Percentiles rank a stretch among this genome's conserved stretches.
Evolutionary conservation across 2,113 vertebrate genomes (phyloP).

Genomic region (human (Homo sapiens)): GRCh38 chr1:120581001-120581500

Average conservation of each 20-base stretch:
- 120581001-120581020: not conserved
- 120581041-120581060: not conserved
- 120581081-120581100: not conserved
- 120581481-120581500: not conserved
- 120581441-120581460: not conserved
- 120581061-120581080: not conserved
- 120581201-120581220: not conserved
- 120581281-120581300: not conserved
- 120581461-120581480: constrained; percentile 23
- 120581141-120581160: not conserved
- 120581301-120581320: not conserved
- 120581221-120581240: not conserved
- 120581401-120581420: not conserved
- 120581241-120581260: not conserved
- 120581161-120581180: not conserved
- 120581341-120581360: not conserved
- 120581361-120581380: not conserved
- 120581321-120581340: not conserved
- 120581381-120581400: not conserved
- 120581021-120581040: not conserved
- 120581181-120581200: not conserved
- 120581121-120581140: not conserved
- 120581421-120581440: not conserved
- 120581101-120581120: not conserved
- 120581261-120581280: not conserved